Conservation (phyloP, 2,888 invertebrate species). For the Nematopogon swammerdamellus region DNA sequence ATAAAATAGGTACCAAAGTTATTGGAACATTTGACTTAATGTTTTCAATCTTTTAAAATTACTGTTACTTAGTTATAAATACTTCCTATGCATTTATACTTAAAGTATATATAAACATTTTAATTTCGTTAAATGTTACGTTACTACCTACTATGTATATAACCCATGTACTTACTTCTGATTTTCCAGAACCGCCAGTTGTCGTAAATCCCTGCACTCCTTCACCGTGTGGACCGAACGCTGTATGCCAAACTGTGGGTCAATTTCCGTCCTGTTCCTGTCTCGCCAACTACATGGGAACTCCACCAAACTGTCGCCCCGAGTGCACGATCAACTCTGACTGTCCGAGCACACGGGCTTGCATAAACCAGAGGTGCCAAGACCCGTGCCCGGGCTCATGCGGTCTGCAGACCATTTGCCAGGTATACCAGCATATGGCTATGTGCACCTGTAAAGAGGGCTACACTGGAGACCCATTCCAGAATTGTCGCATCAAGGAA, state of each 20-base stretch:
- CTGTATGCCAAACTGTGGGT: conserved; percentile 62
- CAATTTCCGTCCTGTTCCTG: conserved; percentile 65
- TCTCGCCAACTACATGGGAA: conserved; percentile 60
- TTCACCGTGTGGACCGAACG: conserved; percentile 72
- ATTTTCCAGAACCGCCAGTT: conserved; percentile 19
- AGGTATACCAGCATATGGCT: conserved; percentile 73
- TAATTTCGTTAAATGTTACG: too few relatives aligned
- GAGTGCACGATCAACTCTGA: conserved; percentile 73
- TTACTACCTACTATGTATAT: too few relatives aligned
- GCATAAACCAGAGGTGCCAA: conserved; percentile 72
- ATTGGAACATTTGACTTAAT: too few relatives aligned
- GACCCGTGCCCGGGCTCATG: conserved; percentile 80
- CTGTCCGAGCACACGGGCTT: conserved; percentile 72
- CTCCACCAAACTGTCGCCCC: conserved; percentile 68
- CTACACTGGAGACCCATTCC: conserved; percentile 74
- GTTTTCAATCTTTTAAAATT: too few relatives aligned
- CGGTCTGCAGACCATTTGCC: conserved; percentile 71
- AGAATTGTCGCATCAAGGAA: conserved; percentile 52
- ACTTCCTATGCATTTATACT: too few relatives aligned
- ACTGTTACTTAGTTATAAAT: too few relatives aligned
- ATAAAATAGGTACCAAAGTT: neutral
- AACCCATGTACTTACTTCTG: too few relatives aligned
- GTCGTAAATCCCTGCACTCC: conserved; percentile 63
- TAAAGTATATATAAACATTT: too few relatives aligned
- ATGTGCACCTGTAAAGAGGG: conserved; percentile 72